phyloP scores from a whole-genome alignment of 2,797 vertebrate species.

The Pagetopsis macropterus region DNA sequence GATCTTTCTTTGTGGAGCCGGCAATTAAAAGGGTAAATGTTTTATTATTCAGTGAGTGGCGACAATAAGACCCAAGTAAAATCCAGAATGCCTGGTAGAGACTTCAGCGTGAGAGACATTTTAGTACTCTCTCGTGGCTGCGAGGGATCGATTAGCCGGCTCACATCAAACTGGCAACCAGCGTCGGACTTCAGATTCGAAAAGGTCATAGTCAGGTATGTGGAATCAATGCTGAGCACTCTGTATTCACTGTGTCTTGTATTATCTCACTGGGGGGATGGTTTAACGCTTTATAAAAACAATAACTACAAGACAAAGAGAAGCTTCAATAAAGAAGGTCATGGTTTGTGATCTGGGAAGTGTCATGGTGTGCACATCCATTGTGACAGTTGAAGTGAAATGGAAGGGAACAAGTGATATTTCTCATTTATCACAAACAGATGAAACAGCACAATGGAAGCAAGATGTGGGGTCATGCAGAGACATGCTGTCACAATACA shows the following conservation, averaged over 20 bases:
- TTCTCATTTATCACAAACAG: conserved; percentile 70
- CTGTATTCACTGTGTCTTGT: conserved; percentile 75
- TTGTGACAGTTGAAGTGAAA: conserved; percentile 67
- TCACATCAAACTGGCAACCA: conserved; percentile 75
- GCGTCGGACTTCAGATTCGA: conserved; percentile 70
- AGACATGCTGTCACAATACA: conserved; percentile 68
- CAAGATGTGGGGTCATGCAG: conserved; percentile 51
- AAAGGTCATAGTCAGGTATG: conserved; percentile 83
- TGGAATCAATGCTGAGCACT: conserved; percentile 79
- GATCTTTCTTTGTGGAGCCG: conserved; percentile 75
- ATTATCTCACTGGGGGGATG: conserved; percentile 61
- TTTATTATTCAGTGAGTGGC: conserved; percentile 74
- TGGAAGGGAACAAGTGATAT: conserved; percentile 55
- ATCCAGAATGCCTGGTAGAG: conserved; percentile 46
- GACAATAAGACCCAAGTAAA: conserved; percentile 62
- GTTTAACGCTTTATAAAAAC: conserved; percentile 67
- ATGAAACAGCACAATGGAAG: conserved; percentile 68
- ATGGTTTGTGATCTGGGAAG: conserved; percentile 53
- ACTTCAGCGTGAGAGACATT: conserved; percentile 52
- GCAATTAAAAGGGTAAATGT: conserved; percentile 81
- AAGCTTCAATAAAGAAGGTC: conserved; percentile 70
- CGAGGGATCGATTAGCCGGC: conserved; percentile 73
- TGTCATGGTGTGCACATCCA: conserved; percentile 51
- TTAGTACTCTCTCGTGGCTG: conserved; percentile 55
- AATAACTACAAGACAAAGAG: conserved; percentile 77